These are phyloP conservation scores for Clarias laeviceps DNA, from an alignment of 2,797 vertebrate genomes.

Conservation along the genomic window DNA sequence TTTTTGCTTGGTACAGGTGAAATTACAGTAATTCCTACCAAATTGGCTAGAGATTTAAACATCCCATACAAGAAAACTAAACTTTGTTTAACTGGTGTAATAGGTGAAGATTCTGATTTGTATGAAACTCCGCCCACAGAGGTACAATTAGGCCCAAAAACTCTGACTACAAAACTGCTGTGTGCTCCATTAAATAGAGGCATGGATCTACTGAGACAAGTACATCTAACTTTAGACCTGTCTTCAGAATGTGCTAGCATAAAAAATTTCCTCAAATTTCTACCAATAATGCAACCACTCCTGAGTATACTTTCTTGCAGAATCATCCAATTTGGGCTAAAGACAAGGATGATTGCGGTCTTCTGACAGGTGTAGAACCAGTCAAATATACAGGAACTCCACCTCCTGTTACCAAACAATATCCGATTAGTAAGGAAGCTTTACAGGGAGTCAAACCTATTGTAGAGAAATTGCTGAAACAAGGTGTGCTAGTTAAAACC, in stretches of 20 bases:
- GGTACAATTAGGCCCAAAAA: slow-evolving; percentile 19
- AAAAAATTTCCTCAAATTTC: too few relatives aligned
- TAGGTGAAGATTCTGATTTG: slow-evolving; percentile 39
- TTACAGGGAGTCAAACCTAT: slow-evolving; percentile 18
- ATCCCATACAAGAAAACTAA: background rate
- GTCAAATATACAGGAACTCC: slow-evolving; percentile 21
- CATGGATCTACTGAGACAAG: too few relatives aligned
- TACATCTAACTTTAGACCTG: too few relatives aligned
- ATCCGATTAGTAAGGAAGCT: slow-evolving; percentile 14
- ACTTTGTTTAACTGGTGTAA: slow-evolving; percentile 16
- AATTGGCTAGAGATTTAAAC: too few relatives aligned
- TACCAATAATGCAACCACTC: too few relatives aligned
- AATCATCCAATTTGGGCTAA: too few relatives aligned
- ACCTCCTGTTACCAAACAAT: slow-evolving; percentile 21
- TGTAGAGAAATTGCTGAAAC: slow-evolving; percentile 16
- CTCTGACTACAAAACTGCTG: slow-evolving; percentile 11
- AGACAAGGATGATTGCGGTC: slow-evolving; percentile 22
- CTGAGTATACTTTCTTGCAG: too few relatives aligned
- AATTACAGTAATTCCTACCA: background rate
- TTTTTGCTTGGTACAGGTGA: background rate
- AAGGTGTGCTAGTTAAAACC: slow-evolving; percentile 4
- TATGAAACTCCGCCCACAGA: slow-evolving; percentile 23
- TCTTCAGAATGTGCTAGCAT: too few relatives aligned
- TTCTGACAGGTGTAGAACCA: slow-evolving; percentile 28
- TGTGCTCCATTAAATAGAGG: too few relatives aligned